Conservation (phyloP, 2,888 invertebrate genomes). For the Panorpa germanica region DNA sequence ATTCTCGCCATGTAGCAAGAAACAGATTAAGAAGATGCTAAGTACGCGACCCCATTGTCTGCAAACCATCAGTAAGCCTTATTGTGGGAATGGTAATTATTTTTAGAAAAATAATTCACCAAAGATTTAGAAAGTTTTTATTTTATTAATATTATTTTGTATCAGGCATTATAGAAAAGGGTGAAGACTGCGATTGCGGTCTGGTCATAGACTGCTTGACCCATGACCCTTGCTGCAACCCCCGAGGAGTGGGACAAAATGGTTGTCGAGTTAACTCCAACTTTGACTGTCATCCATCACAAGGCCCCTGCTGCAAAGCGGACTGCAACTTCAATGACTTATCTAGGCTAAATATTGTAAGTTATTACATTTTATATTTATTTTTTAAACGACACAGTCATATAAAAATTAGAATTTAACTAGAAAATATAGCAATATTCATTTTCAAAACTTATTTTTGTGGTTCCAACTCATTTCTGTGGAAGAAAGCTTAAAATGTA, state of each 20-base stretch:
- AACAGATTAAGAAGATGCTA: conserved; percentile 25
- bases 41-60: conserved; percentile 30
- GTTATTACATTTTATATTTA: conserved; percentile 13
- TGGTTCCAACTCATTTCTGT: too few relatives aligned
- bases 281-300: conserved; percentile 30
- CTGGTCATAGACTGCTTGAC: conserved; percentile 29
- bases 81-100: conserved; percentile 36
- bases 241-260: conserved; percentile 26
- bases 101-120: too few relatives aligned
- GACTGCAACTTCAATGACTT: conserved; percentile 25
- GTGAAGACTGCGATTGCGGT: conserved; percentile 52
- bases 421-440: too few relatives aligned
- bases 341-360: conserved; percentile 24
- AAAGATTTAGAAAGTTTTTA: too few relatives aligned
- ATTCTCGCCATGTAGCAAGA: conserved; percentile 31
- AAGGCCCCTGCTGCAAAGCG: conserved; percentile 29
- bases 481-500: too few relatives aligned
- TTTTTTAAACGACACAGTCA: too few relatives aligned
- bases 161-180: conserved; percentile 40
- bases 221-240: conserved; percentile 30
- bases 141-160: background rate
- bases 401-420: too few relatives aligned
- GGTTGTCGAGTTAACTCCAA: conserved; percentile 28
- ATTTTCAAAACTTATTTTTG: too few relatives aligned
- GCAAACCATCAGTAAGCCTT: conserved; percentile 23